These are phyloP conservation scores for Eupeodes latifasciatus DNA, from an alignment of 2,888 invertebrate genomes.

Conservation along the genomic window DNA sequence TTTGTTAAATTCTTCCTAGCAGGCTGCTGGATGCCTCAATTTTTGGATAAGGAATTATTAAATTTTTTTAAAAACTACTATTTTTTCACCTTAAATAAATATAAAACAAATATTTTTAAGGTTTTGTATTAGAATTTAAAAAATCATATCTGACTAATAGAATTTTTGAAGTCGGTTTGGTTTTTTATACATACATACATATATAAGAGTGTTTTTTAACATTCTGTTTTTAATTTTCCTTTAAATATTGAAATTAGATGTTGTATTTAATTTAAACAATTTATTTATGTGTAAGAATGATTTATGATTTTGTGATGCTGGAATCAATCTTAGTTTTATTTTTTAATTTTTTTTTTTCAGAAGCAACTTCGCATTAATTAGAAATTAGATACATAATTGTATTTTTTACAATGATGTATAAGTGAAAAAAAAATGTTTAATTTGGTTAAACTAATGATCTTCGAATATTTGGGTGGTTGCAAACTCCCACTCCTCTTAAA, in stretches of 20 bases:
- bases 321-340: not conserved
- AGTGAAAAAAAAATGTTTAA: not conserved
- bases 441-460: too few species aligned
- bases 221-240: conserved; percentile 14
- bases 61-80: conserved; percentile 35
- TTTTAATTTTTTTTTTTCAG: not conserved
- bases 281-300: conserved; percentile 13
- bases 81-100: not conserved
- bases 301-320: not conserved
- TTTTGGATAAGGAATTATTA: conserved; percentile 62
- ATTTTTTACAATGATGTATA: not conserved
- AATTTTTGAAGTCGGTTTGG: conserved; percentile 79
- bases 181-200: not conserved
- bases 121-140: not conserved
- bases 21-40: conserved; percentile 66
- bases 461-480: too few species aligned
- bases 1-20: conserved; percentile 57
- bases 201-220: conserved; percentile 33
- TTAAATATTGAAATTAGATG: conserved; percentile 45
- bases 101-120: conserved; percentile 2
- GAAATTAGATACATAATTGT: too few species aligned
- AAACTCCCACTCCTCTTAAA: too few species aligned
- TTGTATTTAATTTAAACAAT: conserved; percentile 30
- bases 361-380: conserved; percentile 6
- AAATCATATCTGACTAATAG: conserved; percentile 73